Percentiles rank a stretch among this genome's conserved stretches.
Conservation (phyloP, 35 echinoderm and acorn worm species). For the Apostichopus californicus region DNA sequence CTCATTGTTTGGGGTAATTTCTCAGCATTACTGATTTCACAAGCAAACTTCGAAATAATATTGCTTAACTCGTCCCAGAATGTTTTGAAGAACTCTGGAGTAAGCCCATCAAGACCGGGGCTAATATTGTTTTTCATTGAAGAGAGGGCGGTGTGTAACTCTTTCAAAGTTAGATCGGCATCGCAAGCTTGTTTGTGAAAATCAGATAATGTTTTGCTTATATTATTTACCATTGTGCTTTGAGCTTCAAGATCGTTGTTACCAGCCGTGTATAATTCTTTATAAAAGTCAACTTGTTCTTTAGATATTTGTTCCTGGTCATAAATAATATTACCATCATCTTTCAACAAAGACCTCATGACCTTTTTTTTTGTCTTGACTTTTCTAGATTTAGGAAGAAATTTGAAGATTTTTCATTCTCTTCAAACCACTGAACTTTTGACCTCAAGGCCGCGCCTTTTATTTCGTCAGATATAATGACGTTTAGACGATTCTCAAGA, state of each 20-base stretch:
- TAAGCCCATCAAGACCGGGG: constrained; percentile 39
- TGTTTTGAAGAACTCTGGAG: constrained; percentile 22
- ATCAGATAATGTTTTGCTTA: too few species aligned
- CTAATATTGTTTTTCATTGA: constrained; percentile 26
- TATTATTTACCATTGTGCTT: too few species aligned
- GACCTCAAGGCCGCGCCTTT: constrained; percentile 15
- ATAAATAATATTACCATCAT: not conserved
- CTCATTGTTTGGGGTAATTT: constrained; percentile 19
- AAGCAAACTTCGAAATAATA: not conserved
- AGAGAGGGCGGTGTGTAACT: not conserved
- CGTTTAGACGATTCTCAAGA: not conserved
- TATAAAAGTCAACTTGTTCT: too few species aligned
- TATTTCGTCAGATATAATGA: not conserved
- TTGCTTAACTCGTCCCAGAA: constrained; percentile 38
- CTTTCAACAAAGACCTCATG: not conserved
- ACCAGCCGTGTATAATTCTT: too few species aligned
- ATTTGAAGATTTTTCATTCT: constrained; percentile 31
- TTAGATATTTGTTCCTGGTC: constrained; percentile 1
- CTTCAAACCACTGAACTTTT: constrained; percentile 51
- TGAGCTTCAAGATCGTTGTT: too few species aligned
- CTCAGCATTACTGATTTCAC: not conserved
- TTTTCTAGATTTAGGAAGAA: constrained; percentile 56
- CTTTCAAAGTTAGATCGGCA: not conserved
- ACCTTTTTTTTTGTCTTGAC: constrained; percentile 23
- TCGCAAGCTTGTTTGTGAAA: not conserved